phyloP scores from a whole-genome alignment of 2,797 vertebrate species.

The Cryptoblepharus egeriae region DNA sequence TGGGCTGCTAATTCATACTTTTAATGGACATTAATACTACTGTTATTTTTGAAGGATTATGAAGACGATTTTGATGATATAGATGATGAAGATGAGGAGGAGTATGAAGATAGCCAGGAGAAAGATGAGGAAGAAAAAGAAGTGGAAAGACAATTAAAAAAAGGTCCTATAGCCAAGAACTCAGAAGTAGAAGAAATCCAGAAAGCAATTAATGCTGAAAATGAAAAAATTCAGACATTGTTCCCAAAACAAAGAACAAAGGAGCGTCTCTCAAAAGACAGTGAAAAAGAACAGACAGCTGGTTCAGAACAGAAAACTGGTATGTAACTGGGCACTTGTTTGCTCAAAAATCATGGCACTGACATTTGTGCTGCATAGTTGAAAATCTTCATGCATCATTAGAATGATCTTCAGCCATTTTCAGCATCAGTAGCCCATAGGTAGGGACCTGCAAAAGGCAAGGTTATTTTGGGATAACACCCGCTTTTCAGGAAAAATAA shows the following conservation, averaged over 20 bases:
- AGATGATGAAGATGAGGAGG: conserved; percentile 61
- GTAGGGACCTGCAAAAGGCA: too few relatives aligned
- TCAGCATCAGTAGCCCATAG: background rate
- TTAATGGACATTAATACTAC: background rate
- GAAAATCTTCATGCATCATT: background rate
- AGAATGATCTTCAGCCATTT: background rate
- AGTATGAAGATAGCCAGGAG: conserved; percentile 52
- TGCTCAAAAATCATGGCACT: background rate
- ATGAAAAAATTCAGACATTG: conserved; percentile 79
- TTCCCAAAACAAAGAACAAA: conserved; percentile 59
- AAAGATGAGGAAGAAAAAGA: conserved; percentile 54
- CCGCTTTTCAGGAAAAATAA: too few relatives aligned
- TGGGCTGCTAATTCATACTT: background rate
- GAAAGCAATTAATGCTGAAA: conserved; percentile 92
- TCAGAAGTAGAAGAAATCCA: conserved; percentile 89
- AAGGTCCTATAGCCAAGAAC: conserved; percentile 68
- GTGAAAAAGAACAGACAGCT: conserved; percentile 45
- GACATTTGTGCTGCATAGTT: background rate
- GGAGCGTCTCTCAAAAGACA: conserved; percentile 40
- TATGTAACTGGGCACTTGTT: conserved; percentile 47
- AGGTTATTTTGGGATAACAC: too few relatives aligned
- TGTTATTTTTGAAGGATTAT: conserved; percentile 83
- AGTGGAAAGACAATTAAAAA: conserved; percentile 57
- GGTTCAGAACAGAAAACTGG: conserved; percentile 70
- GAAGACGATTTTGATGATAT: conserved; percentile 93